These are phyloP conservation scores for Diarsia dahlii DNA, from an alignment of 2,888 invertebrate species.

Conservation along the genomic window DNA sequence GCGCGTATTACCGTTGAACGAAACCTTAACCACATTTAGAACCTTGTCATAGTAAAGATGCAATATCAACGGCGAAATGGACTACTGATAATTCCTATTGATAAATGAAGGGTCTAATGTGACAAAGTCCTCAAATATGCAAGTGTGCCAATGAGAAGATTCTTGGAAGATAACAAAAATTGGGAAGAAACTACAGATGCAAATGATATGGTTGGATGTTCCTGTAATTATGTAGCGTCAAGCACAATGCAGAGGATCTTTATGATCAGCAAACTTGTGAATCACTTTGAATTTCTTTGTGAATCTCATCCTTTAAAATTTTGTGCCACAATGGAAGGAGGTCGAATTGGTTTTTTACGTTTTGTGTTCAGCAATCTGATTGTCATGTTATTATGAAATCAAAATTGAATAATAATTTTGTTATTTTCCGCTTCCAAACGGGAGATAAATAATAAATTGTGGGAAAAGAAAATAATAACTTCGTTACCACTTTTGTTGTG, in stretches of 20 bases:
- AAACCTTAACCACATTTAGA: not conserved
- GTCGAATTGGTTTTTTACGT: not conserved
- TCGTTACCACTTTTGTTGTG: too few relatives aligned
- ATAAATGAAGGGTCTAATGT: not conserved
- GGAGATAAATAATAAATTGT: not conserved
- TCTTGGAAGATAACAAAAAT: not conserved
- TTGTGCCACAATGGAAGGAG: conserved; percentile 5
- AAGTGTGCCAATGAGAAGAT: not conserved
- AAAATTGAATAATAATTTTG: not conserved
- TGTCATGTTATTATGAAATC: not conserved
- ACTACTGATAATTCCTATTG: not conserved
- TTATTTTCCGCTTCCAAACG: not conserved
- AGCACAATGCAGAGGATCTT: conserved; percentile 35
- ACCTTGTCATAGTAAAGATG: not conserved
- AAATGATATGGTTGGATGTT: not conserved
- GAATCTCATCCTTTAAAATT: conserved; percentile 7
- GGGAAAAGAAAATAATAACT: not conserved
- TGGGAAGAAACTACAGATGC: not conserved
- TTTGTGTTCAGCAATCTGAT: not conserved
- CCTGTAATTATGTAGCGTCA: conserved; percentile 3
- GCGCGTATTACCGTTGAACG: not conserved
- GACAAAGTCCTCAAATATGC: not conserved
- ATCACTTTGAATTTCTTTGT: conserved; percentile 37
- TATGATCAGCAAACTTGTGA: conserved; percentile 28
- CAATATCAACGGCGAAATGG: not conserved